phyloP scores from a whole-genome alignment of 2,888 invertebrate species.

The Drosophila mimica region DNA sequence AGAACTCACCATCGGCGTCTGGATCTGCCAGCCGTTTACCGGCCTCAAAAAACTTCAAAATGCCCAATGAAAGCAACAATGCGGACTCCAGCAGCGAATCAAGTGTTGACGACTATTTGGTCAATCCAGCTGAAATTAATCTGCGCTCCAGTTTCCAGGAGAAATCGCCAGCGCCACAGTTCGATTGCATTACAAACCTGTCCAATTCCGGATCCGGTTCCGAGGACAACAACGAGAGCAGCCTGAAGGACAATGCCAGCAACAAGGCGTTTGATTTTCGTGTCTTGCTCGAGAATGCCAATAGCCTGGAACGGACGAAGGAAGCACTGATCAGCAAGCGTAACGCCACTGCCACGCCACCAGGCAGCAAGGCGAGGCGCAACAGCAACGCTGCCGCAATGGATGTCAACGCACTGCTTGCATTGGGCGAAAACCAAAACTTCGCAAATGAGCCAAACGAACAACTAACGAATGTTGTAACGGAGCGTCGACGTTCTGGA shows the following conservation, averaged over 20 bases:
- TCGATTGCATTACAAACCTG: slow-evolving; percentile 82
- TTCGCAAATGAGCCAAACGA: slow-evolving; percentile 57
- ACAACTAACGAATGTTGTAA: neutral
- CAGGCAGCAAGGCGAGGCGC: slow-evolving; percentile 16
- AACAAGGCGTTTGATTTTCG: slow-evolving; percentile 77
- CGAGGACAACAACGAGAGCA: slow-evolving; percentile 78
- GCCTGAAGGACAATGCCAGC: slow-evolving; percentile 64
- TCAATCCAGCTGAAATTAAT: slow-evolving; percentile 86
- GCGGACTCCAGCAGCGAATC: slow-evolving; percentile 60
- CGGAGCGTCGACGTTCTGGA: slow-evolving; percentile 26
- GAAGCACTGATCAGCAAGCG: slow-evolving; percentile 80
- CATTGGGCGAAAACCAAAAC: slow-evolving; percentile 87
- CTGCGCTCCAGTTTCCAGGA: slow-evolving; percentile 86
- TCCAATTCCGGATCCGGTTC: slow-evolving; percentile 82
- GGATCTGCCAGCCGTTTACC: slow-evolving; percentile 51
- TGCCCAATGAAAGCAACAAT: slow-evolving; percentile 77
- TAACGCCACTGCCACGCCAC: slow-evolving; percentile 44
- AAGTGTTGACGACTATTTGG: slow-evolving; percentile 81
- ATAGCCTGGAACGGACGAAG: slow-evolving; percentile 88
- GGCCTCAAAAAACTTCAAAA: slow-evolving; percentile 81
- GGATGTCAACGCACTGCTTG: slow-evolving; percentile 88
- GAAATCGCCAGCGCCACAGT: slow-evolving; percentile 74
- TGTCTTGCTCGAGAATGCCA: slow-evolving; percentile 87
- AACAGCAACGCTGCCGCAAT: slow-evolving; percentile 72
- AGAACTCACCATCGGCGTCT: slow-evolving; percentile 80